A percentile compares a stretch with the other conserved stretches of the same genome.
phyloP scores from a whole-genome alignment of 2,113 vertebrate genomes.

The Protobothrops mucrosquamatus region DNA sequence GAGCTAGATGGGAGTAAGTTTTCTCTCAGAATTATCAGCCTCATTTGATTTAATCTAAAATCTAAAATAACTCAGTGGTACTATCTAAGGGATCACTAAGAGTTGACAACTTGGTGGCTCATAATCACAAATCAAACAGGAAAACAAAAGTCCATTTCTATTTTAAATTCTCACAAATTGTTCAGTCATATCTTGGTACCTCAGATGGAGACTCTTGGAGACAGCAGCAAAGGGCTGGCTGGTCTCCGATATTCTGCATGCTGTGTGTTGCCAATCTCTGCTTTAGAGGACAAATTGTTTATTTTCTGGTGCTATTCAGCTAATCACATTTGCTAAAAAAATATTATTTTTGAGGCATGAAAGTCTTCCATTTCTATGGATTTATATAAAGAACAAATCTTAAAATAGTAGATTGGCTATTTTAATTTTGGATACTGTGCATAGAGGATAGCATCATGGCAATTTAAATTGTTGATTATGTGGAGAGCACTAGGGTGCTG shows the following conservation, averaged over 20 bases:
- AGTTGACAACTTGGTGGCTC: background rate
- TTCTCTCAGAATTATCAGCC: background rate
- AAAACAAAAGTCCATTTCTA: background rate
- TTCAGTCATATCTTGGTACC: background rate
- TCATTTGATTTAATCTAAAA: background rate
- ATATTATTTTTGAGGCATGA: background rate
- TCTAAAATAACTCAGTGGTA: background rate
- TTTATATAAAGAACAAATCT: background rate
- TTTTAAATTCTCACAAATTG: background rate
- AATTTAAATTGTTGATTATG: background rate
- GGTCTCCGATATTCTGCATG: background rate
- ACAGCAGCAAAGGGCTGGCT: background rate
- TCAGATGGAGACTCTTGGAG: background rate
- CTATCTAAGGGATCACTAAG: background rate
- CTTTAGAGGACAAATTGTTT: background rate
- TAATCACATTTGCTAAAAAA: background rate
- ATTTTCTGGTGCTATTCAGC: background rate
- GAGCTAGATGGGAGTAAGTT: background rate
- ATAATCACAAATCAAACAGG: background rate
- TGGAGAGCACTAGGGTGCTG: background rate
- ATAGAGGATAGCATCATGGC: background rate
- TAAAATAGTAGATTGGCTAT: background rate
- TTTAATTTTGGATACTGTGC: background rate
- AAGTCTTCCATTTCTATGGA: background rate
- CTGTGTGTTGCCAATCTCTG: background rate